Percentiles rank a stretch among this genome's conserved stretches.
phyloP scores from a whole-genome alignment of 2,113 vertebrate genomes.

The Copsychus sechellarum region DNA sequence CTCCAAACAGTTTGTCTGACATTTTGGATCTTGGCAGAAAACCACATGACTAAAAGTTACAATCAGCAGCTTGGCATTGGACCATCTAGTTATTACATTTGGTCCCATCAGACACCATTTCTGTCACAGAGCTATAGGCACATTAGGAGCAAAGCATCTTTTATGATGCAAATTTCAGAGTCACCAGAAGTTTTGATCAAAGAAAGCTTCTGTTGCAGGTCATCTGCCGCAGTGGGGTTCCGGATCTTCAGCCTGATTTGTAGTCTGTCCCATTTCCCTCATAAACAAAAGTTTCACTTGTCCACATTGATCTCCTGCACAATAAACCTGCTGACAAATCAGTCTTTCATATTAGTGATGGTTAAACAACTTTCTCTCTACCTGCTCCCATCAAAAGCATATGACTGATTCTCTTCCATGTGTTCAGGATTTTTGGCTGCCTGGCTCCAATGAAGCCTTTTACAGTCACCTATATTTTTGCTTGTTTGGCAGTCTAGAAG shows the following conservation, averaged over 20 bases:
- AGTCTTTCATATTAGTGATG: neutral
- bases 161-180: neutral
- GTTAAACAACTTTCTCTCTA: neutral
- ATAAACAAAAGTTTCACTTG: neutral
- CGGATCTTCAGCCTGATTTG: neutral
- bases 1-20: neutral
- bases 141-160: neutral
- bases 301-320: neutral
- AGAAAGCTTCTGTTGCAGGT: neutral
- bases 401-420: neutral
- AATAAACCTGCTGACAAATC: neutral
- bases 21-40: neutral
- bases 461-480: neutral
- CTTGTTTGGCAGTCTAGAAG: neutral
- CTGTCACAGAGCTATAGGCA: neutral
- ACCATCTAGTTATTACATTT: neutral
- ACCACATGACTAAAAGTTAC: neutral
- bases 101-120: neutral
- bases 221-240: neutral
- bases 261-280: neutral
- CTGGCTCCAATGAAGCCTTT: neutral
- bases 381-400: neutral
- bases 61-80: neutral
- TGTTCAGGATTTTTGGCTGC: neutral
- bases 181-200: neutral